phyloP scores from a whole-genome alignment of 1,140 invertebrate species.

The Neodiprion pinetum region DNA sequence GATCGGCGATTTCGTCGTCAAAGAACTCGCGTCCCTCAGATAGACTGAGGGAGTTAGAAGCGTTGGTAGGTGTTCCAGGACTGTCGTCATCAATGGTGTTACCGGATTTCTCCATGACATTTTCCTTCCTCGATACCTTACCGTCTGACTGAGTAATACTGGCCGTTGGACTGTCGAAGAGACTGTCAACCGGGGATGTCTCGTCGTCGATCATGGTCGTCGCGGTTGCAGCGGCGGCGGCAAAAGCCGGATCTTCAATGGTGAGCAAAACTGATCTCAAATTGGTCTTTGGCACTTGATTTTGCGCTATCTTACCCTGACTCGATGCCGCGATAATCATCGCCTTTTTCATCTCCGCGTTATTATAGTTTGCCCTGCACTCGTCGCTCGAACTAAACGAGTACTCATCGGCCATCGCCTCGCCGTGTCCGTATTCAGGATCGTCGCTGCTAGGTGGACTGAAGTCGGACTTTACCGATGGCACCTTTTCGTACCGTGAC shows the following conservation, averaged over 20 bases:
- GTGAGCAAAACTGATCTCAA: conserved; percentile 60
- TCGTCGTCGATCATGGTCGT: conserved; percentile 76
- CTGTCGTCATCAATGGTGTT: conserved; percentile 62
- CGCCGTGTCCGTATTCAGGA: conserved; percentile 67
- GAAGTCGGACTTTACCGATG: conserved; percentile 52
- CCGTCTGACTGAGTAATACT: conserved; percentile 57
- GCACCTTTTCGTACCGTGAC: conserved; percentile 58
- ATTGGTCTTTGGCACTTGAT: conserved; percentile 47
- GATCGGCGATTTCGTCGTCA: conserved; percentile 91
- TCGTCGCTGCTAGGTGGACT: conserved; percentile 60
- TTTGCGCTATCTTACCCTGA: conserved; percentile 33
- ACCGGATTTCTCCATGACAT: conserved; percentile 53
- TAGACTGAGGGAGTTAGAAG: conserved; percentile 76
- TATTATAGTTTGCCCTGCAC: conserved; percentile 48
- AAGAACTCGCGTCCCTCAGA: conserved; percentile 77
- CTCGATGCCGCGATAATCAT: conserved; percentile 18
- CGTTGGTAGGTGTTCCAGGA: conserved; percentile 79
- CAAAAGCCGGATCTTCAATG: conserved; percentile 79
- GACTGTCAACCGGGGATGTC: conserved; percentile 79
- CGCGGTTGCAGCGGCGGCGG: conserved; percentile 73
- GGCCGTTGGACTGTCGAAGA: conserved; percentile 74
- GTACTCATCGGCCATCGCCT: conserved; percentile 72
- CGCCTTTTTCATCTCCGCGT: neutral
- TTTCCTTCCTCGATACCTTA: conserved; percentile 51
- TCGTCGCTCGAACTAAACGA: conserved; percentile 67